Evolutionary conservation across 2,797 vertebrate species (phyloP).

Genomic region (Scolopax bukidnonensis): DNA sequence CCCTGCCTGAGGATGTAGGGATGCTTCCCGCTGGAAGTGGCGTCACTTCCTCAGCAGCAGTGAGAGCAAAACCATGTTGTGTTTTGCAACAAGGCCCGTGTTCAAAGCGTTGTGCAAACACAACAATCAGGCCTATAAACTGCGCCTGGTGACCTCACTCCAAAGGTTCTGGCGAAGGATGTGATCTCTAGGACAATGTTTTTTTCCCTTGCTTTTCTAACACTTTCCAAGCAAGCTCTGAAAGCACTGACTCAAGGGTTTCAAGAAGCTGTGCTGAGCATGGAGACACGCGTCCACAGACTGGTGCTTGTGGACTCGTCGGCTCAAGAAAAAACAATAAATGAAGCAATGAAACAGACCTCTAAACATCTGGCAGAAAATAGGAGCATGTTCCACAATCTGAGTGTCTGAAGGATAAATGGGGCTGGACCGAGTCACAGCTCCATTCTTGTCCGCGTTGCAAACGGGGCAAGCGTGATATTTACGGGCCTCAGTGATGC

Average conservation of each 20-base stretch:
- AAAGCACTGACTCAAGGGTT: slow-evolving; percentile 24
- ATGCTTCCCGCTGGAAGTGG: not conserved
- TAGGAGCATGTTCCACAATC: slow-evolving; percentile 12
- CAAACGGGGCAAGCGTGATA: not conserved
- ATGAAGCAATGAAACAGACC: not conserved
- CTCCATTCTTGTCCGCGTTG: not conserved
- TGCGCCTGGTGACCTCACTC: not conserved
- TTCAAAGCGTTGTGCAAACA: not conserved
- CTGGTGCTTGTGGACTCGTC: not conserved
- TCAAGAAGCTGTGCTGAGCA: slow-evolving; percentile 10
- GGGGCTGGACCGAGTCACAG: not conserved
- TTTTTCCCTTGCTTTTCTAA: slow-evolving; percentile 38
- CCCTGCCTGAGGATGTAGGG: not conserved
- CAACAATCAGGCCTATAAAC: not conserved
- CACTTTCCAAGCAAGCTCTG: slow-evolving; percentile 39
- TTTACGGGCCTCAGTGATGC: not conserved
- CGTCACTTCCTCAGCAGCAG: not conserved
- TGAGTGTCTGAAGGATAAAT: slow-evolving; percentile 48
- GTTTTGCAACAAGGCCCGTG: not conserved
- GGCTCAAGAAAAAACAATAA: slow-evolving; percentile 40
- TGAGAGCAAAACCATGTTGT: accelerated
- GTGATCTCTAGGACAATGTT: not conserved
- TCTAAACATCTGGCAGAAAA: slow-evolving; percentile 45
- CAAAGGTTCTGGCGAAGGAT: not conserved
- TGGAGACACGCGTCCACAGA: not conserved